phyloP scores from a whole-genome alignment of 2,113 vertebrate species.

The Macquaria australasica region DNA sequence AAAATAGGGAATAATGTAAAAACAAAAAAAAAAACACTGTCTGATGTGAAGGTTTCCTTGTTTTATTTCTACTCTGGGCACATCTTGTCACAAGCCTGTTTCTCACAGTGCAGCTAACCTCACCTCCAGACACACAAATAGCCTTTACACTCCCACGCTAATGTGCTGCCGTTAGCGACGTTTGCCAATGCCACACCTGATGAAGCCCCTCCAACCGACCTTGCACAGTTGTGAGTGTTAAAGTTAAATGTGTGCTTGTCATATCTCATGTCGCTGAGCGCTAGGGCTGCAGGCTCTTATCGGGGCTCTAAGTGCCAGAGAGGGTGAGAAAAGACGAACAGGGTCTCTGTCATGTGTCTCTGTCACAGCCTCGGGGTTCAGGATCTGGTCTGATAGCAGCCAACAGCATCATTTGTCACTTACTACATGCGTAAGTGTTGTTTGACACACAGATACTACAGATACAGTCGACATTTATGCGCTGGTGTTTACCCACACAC shows the following conservation, averaged over 20 bases:
- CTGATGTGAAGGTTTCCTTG: not conserved
- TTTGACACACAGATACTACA: constrained; percentile 38
- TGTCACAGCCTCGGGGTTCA: constrained; percentile 48
- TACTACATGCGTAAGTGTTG: constrained; percentile 35
- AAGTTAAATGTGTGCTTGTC: constrained; percentile 48
- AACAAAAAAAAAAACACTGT: not conserved
- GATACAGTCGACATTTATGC: constrained; percentile 6
- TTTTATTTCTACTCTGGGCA: not conserved
- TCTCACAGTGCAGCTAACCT: not conserved
- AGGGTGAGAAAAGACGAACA: constrained; percentile 74
- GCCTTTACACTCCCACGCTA: constrained; percentile 7
- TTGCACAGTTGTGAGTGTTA: constrained; percentile 33
- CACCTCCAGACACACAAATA: constrained; percentile 43
- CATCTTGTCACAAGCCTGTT: not conserved
- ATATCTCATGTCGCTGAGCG: constrained; percentile 39
- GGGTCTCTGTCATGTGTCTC: constrained; percentile 70
- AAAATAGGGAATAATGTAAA: not conserved
- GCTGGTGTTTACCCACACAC: not conserved
- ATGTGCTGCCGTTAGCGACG: constrained; percentile 11
- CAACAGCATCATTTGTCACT: constrained; percentile 54
- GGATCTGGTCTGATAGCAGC: constrained; percentile 61
- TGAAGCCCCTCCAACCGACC: not conserved
- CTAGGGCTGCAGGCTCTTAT: constrained; percentile 59
- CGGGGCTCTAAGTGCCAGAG: constrained; percentile 57
- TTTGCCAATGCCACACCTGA: constrained; percentile 25